phyloP scores from a whole-genome alignment of 2,888 invertebrate genomes.

The Operophtera brumata region DNA sequence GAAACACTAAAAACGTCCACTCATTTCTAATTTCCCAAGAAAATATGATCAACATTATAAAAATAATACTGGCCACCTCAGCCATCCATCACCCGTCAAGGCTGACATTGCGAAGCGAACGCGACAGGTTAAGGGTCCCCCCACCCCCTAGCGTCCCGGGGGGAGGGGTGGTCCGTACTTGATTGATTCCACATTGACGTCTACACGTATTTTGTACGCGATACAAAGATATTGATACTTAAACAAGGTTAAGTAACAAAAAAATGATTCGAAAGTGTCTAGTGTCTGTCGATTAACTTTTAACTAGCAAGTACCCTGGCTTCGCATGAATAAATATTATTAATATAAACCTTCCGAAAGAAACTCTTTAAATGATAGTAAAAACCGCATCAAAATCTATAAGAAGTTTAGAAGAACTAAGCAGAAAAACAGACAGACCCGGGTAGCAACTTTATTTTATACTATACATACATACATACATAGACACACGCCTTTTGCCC shows the following conservation, averaged over 20 bases:
- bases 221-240: conserved; percentile 40
- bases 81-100: conserved; percentile 58
- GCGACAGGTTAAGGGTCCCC: conserved; percentile 69
- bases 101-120: conserved; percentile 45
- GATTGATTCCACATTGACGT: conserved; percentile 76
- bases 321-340: too few relatives aligned
- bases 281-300: too few relatives aligned
- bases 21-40: conserved; percentile 12
- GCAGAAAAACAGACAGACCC: too few relatives aligned
- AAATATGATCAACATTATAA: conserved; percentile 21
- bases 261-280: background rate
- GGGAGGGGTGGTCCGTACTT: conserved; percentile 23
- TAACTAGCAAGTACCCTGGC: too few relatives aligned
- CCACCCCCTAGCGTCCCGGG: conserved; percentile 21
- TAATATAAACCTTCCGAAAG: too few relatives aligned
- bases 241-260: background rate
- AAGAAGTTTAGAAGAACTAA: too few relatives aligned
- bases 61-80: conserved; percentile 18
- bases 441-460: too few relatives aligned
- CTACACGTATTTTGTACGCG: conserved; percentile 48
- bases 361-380: too few relatives aligned
- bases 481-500: too few relatives aligned
- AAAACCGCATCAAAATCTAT: too few relatives aligned
- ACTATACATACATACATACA: too few relatives aligned
- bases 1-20: background rate